Percentiles rank a stretch among this genome's conserved stretches.
Conservation (phyloP, 2,888 invertebrate genomes). For the Sarcophaga rosellei region DNA sequence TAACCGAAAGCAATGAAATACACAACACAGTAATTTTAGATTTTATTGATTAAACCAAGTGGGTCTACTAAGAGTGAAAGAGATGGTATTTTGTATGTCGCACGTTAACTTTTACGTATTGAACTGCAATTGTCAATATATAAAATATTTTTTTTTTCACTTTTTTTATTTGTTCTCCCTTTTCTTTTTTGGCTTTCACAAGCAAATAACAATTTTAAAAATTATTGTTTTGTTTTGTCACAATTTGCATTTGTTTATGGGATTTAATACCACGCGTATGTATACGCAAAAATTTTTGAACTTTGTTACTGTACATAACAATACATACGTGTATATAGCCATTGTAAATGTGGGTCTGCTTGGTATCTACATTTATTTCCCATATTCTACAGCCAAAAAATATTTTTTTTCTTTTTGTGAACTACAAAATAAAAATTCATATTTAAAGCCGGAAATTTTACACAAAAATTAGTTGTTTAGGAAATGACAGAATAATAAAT, state of each 20-base stretch:
- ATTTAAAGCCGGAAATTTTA: conserved; percentile 55
- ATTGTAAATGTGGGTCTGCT: background rate
- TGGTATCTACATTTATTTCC: background rate
- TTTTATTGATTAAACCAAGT: background rate
- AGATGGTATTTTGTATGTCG: background rate
- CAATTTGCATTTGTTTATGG: background rate
- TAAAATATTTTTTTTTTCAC: background rate
- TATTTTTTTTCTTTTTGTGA: background rate
- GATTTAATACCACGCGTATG: background rate
- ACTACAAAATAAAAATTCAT: conserved; percentile 28
- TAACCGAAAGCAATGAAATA: too few relatives aligned
- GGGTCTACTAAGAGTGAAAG: background rate
- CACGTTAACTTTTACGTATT: background rate
- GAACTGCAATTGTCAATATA: conserved; percentile 37
- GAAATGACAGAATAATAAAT: conserved; percentile 57
- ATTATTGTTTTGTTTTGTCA: conserved; percentile 1
- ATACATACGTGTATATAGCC: background rate
- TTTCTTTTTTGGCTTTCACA: conserved; percentile 20
- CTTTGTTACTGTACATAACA: background rate
- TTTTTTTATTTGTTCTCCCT: too few relatives aligned
- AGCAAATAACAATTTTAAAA: background rate
- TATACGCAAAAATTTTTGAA: background rate
- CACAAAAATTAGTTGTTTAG: conserved; percentile 50
- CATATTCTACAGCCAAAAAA: conserved; percentile 29
- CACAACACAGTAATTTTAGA: background rate